phyloP scores from a whole-genome alignment of 1,140 invertebrate genomes.

The Drosophila fuyamai region DNA sequence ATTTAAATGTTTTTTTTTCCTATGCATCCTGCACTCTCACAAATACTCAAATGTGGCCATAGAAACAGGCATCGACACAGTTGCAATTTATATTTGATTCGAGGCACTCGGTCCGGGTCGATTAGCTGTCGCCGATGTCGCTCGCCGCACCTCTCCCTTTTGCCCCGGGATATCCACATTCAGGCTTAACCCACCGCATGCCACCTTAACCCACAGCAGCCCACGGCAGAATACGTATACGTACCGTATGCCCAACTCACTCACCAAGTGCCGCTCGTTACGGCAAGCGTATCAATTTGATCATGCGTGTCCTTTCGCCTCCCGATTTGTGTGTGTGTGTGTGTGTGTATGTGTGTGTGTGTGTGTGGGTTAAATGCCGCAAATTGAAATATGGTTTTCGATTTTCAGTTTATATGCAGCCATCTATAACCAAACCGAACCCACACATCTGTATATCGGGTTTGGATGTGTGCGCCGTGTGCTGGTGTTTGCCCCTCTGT shows the following conservation, averaged over 20 bases:
- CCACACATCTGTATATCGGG: slow-evolving; percentile 15
- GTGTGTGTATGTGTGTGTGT: slow-evolving; percentile 44
- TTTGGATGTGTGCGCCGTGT: slow-evolving; percentile 13
- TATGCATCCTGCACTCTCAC: slow-evolving; percentile 3
- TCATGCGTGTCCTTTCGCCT: slow-evolving; percentile 70
- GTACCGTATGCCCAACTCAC: slow-evolving; percentile 11
- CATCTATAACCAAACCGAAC: slow-evolving; percentile 76
- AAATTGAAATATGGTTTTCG: slow-evolving; percentile 83
- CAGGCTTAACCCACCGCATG: slow-evolving; percentile 21
- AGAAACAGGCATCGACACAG: slow-evolving; percentile 6
- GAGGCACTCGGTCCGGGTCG: slow-evolving; percentile 29
- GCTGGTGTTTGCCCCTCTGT: slow-evolving; percentile 1
- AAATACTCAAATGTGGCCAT: neutral
- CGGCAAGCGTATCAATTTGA: slow-evolving; percentile 78
- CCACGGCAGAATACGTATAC: slow-evolving; percentile 7
- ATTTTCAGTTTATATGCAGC: slow-evolving; percentile 82
- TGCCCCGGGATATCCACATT: neutral
- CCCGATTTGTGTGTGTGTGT: slow-evolving; percentile 4
- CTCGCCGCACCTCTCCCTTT: neutral
- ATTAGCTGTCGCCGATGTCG: slow-evolving; percentile 55
- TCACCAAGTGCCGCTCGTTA: slow-evolving; percentile 53
- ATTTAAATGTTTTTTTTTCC: neutral
- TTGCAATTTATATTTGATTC: slow-evolving; percentile 72
- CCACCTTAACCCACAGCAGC: slow-evolving; percentile 7
- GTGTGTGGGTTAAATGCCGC: slow-evolving; percentile 78